phyloP scores from a whole-genome alignment of 2,888 invertebrate genomes.

The Sesamia inferens region DNA sequence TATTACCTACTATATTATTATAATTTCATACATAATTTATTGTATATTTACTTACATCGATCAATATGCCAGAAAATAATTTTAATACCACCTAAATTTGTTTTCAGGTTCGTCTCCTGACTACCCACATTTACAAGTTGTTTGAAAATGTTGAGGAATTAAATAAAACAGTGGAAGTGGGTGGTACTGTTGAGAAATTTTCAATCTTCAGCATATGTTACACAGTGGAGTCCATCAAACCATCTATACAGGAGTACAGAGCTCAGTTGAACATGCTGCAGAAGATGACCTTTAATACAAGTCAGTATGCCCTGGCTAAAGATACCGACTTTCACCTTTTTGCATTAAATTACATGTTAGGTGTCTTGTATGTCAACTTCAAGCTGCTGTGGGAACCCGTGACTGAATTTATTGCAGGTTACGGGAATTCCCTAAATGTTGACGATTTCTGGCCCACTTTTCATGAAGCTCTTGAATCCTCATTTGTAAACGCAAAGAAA shows the following conservation, averaged over 20 bases:
- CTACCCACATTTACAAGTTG: constrained; percentile 93
- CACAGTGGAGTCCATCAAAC: constrained; percentile 92
- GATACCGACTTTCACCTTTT: constrained; percentile 91
- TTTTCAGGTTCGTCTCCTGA: constrained; percentile 92
- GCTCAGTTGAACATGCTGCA: constrained; percentile 93
- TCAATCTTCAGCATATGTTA: constrained; percentile 92
- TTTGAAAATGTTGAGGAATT: constrained; percentile 90
- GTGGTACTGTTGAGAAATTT: constrained; percentile 83
- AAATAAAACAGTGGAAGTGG: constrained; percentile 77
- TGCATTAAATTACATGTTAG: constrained; percentile 94
- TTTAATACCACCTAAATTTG: neutral
- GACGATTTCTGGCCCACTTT: constrained; percentile 94
- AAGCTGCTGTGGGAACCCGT: constrained; percentile 97
- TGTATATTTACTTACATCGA: neutral
- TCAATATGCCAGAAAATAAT: neutral
- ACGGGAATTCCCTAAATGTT: constrained; percentile 91
- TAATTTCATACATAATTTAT: constrained; percentile 40
- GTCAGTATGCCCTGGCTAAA: constrained; percentile 89
- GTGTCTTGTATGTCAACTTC: constrained; percentile 96
- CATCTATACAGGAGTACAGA: constrained; percentile 94
- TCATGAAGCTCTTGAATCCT: constrained; percentile 89
- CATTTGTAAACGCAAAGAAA: constrained; percentile 84
- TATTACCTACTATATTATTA: too few species aligned
- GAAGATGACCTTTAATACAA: constrained; percentile 92
- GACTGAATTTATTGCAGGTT: constrained; percentile 93